phyloP scores from a whole-genome alignment of 2,888 invertebrate genomes.

The Fragum whitleyi region DNA sequence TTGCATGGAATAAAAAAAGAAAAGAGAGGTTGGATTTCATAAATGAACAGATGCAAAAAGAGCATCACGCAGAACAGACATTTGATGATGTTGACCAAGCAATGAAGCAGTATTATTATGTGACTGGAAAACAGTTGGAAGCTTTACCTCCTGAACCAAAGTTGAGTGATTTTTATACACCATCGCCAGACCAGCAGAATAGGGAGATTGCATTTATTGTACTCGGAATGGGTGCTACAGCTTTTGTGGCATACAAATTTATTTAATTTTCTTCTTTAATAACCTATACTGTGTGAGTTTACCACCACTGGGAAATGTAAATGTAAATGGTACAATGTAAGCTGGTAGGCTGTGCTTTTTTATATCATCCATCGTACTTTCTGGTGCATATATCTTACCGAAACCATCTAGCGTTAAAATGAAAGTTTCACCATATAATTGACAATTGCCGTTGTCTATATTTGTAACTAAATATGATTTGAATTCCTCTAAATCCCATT shows the following conservation, averaged over 20 bases:
- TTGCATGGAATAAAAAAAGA: constrained; percentile 44
- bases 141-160: constrained; percentile 20
- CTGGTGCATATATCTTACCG: too few relatives aligned
- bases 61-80: constrained; percentile 45
- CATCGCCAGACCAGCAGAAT: constrained; percentile 38
- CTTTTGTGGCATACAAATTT: constrained; percentile 25
- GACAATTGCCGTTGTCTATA: too few relatives aligned
- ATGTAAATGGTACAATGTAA: too few relatives aligned
- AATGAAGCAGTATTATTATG: constrained; percentile 48
- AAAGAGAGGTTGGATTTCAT: constrained; percentile 51
- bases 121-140: constrained; percentile 33
- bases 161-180: constrained; percentile 36
- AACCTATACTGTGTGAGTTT: too few relatives aligned
- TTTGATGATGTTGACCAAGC: constrained; percentile 51
- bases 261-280: too few relatives aligned
- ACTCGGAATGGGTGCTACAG: constrained; percentile 29
- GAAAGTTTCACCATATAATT: too few relatives aligned
- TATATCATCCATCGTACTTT: too few relatives aligned
- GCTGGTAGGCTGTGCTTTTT: too few relatives aligned
- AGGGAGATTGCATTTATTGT: constrained; percentile 44
- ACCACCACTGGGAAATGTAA: too few relatives aligned
- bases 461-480: too few relatives aligned
- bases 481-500: too few relatives aligned
- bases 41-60: constrained; percentile 50
- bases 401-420: too few relatives aligned